A percentile compares a stretch with the other conserved stretches of the same genome.
phyloP scores from a whole-genome alignment of 2,888 invertebrate species.

The Drosophila ezoana region DNA sequence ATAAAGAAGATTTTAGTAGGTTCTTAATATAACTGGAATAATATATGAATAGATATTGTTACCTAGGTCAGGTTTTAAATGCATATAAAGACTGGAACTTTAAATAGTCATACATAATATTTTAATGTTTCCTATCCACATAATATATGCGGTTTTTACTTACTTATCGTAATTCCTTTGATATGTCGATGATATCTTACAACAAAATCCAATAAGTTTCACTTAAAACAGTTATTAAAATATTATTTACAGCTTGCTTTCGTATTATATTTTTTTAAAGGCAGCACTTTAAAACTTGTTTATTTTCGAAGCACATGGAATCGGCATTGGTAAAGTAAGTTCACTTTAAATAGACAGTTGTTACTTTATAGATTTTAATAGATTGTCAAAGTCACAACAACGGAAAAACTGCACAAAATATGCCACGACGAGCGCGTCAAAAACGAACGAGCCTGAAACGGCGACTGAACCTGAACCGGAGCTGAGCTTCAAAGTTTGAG shows the following conservation, averaged over 20 bases:
- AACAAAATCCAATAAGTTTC: conserved; percentile 11
- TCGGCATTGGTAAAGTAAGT: not conserved
- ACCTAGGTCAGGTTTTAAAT: conserved; percentile 30
- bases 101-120: too few species aligned
- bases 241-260: too few species aligned
- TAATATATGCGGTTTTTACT: not conserved
- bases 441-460: conserved; percentile 59
- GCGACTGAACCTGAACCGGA: conserved; percentile 59
- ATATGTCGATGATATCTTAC: not conserved
- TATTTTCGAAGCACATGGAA: not conserved
- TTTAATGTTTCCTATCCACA: too few species aligned
- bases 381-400: conserved; percentile 15
- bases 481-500: conserved; percentile 54
- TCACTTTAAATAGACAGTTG: conserved; percentile 15
- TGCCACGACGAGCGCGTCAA: conserved; percentile 49
- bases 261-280: not conserved
- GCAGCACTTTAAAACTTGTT: conserved; percentile 1
- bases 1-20: not conserved
- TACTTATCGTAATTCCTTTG: conserved; percentile 25
- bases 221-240: too few species aligned
- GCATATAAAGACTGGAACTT: too few species aligned
- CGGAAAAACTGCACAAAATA: conserved; percentile 7
- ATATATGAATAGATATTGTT: conserved; percentile 3
- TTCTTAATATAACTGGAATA: too few species aligned
- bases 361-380: conserved; percentile 20